phyloP scores from a whole-genome alignment of 2,888 invertebrate species.

The Epirrhoe alternata region DNA sequence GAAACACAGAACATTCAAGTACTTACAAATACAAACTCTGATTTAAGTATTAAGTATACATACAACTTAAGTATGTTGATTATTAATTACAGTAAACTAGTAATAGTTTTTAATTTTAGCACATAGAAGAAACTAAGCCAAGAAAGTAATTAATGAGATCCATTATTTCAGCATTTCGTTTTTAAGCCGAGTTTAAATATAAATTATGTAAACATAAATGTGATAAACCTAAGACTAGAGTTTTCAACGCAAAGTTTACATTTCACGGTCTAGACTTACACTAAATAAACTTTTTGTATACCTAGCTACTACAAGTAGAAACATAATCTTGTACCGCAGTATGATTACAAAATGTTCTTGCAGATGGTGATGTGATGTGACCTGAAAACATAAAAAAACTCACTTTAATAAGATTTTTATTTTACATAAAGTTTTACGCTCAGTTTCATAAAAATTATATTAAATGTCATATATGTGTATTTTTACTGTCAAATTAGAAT shows the following conservation, averaged over 20 bases:
- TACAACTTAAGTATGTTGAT: no score
- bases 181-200: neutral
- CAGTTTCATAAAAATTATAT: no score
- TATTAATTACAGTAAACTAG: no score
- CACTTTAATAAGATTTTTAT: neutral
- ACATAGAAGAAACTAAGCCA: neutral
- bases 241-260: neutral
- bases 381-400: neutral
- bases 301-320: no score
- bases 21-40: no score
- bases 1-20: no score
- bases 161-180: neutral
- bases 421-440: no score
- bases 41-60: no score
- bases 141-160: neutral
- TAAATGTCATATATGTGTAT: no score
- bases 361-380: neutral
- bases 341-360: neutral
- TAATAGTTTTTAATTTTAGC: conserved; percentile 2
- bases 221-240: neutral
- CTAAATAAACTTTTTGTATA: no score
- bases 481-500: no score
- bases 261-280: neutral
- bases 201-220: neutral
- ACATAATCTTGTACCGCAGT: no score